Base-by-base conservation (phyloP, 30 jellyfish, hydroid and myxozoan species). In the Chrysaora quinquecirrha region DNA sequence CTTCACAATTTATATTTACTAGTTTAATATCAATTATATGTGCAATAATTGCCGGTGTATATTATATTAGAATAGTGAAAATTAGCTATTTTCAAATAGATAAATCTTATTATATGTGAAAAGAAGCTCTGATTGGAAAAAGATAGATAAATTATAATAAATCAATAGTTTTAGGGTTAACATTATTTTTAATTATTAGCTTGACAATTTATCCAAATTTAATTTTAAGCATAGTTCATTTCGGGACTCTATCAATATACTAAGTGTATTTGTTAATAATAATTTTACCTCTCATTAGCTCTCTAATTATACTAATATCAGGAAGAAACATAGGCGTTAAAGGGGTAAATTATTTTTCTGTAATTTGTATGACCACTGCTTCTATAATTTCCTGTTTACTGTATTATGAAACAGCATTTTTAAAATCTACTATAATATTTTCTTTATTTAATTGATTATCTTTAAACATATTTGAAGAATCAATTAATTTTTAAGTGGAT, bases 251-350 rank as follows among this genome's bases (percentile, higher is more conserved):
- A 48, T 1, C 64, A 1, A 1, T 64, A 23, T 66, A n/a, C 30
- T 64, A 22, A 48, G 34, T 83, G 94, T 71, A 38, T 33, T 25
- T 62, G 3, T 19, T 83, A 29, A 83, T 71, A 21, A 1, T 71
- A 9, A 2, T 83, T 2, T 43, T 83, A 38, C 94, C 94, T 71
- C 60, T 83, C 48, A 23, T 83, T 23, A 68, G 77, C 25, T 35
- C 52, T 64, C 1, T 66, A 32, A 9, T 38, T 22, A 27, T 75
- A 19, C 46, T 48, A 62, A 34, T 67, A 43, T 38, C 46, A 34
- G 91, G 91, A 1, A 80, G 91, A 67, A 64, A 30, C 43, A 16
- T 66, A 80, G 91, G 91, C 16, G 1, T 22, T 2, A 19, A 22
- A 23, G 91, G 91, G 1, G 20, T 24, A 3, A 80, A 68, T 19